Base-by-base conservation (phyloP, 2,888 invertebrate genomes). In the Abscondita cerata region DNA sequence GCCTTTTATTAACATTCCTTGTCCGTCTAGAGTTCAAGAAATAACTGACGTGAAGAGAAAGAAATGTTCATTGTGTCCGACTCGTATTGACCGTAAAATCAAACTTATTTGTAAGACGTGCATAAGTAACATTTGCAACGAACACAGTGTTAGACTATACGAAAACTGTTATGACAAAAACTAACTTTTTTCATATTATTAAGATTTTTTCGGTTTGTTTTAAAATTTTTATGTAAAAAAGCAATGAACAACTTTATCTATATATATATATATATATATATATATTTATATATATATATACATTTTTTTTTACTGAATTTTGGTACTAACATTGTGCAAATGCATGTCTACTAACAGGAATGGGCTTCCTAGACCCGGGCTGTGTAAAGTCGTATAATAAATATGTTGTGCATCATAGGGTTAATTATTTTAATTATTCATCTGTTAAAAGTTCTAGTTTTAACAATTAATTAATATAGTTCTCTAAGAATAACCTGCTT, bases 121-220 rank as follows among this genome's bases (percentile, higher is more conserved):
- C 16, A 57, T 51, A 50, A 51, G 41, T 38, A 57, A 51, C 41
- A 51, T 57, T 8, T 50, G 50, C 51, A 57, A 50, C 31, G 41
- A 50, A 41, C 50, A 47, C 19, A 19, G 36, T 56, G 33, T 47
- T 47, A 56, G 34, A 48, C n/a, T 48, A 20, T 54, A 34, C 15
- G 20, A 40, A 44, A 18, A 13, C 4, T 44, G 15, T 44, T 44
- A 8, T 44, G 18, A 11, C n/a, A 41, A 44, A 44, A 11, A 44
- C 15, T 44, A 19, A 5, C 18, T 12, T 18, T 19, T 44, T 44
- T 44, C 9, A 44, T 44, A 15, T 44, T 44, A n/a, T n/a, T 44
- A 44, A 44, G n/a, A n/a, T n/a, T n/a, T 44, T n/a, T 4, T 4
- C 15, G 3, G 16, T 44, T 44, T 44, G 46, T 44, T n/a, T n/a